Evolutionary conservation across 2,888 invertebrate genomes (phyloP).

Genomic region (Crepidodera aurea): DNA sequence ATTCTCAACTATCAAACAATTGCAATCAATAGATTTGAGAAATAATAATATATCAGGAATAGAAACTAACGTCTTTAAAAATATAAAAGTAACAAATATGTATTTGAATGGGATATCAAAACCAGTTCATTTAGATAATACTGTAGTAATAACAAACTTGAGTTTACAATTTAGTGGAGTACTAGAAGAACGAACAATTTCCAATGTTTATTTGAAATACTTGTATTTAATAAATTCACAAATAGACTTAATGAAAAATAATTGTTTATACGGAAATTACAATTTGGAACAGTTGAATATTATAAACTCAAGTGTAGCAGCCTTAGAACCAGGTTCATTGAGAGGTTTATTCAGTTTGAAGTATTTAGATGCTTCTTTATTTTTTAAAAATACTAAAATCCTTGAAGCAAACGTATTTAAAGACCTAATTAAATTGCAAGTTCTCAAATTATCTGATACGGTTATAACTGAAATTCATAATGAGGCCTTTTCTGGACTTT

Average conservation of each 20-base stretch:
- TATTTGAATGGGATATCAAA: slow-evolving; percentile 16
- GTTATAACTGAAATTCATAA: slow-evolving; percentile 4
- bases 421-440: neutral
- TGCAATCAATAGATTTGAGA: slow-evolving; percentile 9
- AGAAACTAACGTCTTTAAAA: neutral
- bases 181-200: neutral
- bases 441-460: slow-evolving; percentile 10
- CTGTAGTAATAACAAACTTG: neutral
- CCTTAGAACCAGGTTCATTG: slow-evolving; percentile 12
- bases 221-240: slow-evolving; percentile 12
- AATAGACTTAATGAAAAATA: slow-evolving; percentile 10
- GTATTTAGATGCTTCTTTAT: slow-evolving; percentile 17
- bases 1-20: neutral
- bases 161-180: slow-evolving; percentile 15
- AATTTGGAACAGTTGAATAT: slow-evolving; percentile 18
- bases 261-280: slow-evolving; percentile 15
- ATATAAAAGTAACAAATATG: neutral
- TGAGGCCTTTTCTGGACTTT: slow-evolving; percentile 16
- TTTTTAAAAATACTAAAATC: slow-evolving; percentile 21
- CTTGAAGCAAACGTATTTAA: slow-evolving; percentile 7
- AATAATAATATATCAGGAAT: slow-evolving; percentile 18
- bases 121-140: slow-evolving; percentile 1
- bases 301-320: slow-evolving; percentile 7
- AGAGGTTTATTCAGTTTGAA: slow-evolving; percentile 19
- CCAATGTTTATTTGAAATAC: slow-evolving; percentile 2